Base-by-base conservation (phyloP, 2,797 vertebrate species). In the Etheostoma perlongum region DNA sequence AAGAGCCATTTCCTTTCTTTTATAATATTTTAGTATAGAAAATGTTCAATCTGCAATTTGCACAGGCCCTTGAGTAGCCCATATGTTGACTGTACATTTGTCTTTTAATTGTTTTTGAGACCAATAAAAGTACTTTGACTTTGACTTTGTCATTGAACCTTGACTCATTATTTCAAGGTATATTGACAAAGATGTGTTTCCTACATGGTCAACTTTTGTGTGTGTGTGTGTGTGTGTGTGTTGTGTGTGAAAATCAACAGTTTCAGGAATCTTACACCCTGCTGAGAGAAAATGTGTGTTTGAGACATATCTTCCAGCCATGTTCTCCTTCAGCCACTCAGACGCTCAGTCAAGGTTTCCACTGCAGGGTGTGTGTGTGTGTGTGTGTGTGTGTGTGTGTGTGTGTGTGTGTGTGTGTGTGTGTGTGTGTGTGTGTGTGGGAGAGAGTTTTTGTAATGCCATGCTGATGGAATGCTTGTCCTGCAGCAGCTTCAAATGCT, bases 231-330 rank as follows among this genome's bases (percentile, higher is more conserved):
- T 59, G 46, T 58, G 48, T 36, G 54, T 44, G 44, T 52, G 19
- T 46, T 52, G 19, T 46, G 25, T 21, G 12, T 30, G 12, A 47
- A 23, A 11, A 55, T 63, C 23, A 44, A 30, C 7, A 57, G 14
- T 14, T 3, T 62, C 1, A 60, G 44, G 67, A 72, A 72, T 72
- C 23, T 75, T 36, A 59, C 64, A 59, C 19, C 8, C 19, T 5
- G 3, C 60, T 70, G 27, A 48, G 48, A 64, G 14, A 68, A 47
- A 68, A 33, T 36, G 51, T 63, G 23, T 25, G 3, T 62, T 21
- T 57, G 49, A 55, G 77, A 75, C 48, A 76, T 63, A 74, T 76
- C 53, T 65, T 61, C 11, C 25, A 25, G 52, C 15, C 5, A 44
- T 0, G 11, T 27, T 47, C 25, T 25, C 14, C 58, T 44, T 7